Percentiles rank a stretch among this genome's conserved stretches.
Evolutionary conservation across 2,888 invertebrate genomes (phyloP).

Genomic region (Prosopocoilus inquinatus): DNA sequence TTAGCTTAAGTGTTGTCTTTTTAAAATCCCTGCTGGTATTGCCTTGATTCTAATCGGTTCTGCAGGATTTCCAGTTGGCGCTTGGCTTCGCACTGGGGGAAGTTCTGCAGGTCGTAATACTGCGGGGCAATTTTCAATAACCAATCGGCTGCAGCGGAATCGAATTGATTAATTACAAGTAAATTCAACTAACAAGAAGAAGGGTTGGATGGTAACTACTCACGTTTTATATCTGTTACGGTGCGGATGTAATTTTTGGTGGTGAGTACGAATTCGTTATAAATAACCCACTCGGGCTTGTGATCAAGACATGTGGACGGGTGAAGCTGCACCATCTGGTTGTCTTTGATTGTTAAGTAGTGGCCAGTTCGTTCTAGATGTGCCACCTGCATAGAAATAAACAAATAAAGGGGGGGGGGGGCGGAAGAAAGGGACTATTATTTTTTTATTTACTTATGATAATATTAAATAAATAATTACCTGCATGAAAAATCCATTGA

Average conservation of each 20-base stretch:
- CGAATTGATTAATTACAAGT: not conserved
- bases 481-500: constrained; percentile 99
- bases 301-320: constrained; percentile 99
- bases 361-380: constrained; percentile 97
- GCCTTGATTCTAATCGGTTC: constrained; percentile 80
- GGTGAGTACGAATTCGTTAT: constrained; percentile 99
- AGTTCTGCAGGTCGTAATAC: constrained; percentile 97
- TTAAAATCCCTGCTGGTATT: constrained; percentile 87
- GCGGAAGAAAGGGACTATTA: not conserved
- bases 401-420: not conserved
- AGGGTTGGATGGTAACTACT: constrained; percentile 54
- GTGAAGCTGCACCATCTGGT: constrained; percentile 98
- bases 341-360: constrained; percentile 98
- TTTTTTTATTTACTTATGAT: not conserved
- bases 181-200: not conserved
- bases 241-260: constrained; percentile 99
- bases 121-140: constrained; percentile 92
- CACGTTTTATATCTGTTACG: constrained; percentile 98
- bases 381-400: constrained; percentile 67
- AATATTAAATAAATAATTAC: constrained; percentile 51
- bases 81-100: constrained; percentile 96
- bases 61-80: constrained; percentile 87
- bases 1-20: constrained; percentile 22
- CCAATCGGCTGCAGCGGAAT: constrained; percentile 79
- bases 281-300: constrained; percentile 99